Conservation (phyloP, 2,888 invertebrate genomes). For the Pheosia tremula region DNA sequence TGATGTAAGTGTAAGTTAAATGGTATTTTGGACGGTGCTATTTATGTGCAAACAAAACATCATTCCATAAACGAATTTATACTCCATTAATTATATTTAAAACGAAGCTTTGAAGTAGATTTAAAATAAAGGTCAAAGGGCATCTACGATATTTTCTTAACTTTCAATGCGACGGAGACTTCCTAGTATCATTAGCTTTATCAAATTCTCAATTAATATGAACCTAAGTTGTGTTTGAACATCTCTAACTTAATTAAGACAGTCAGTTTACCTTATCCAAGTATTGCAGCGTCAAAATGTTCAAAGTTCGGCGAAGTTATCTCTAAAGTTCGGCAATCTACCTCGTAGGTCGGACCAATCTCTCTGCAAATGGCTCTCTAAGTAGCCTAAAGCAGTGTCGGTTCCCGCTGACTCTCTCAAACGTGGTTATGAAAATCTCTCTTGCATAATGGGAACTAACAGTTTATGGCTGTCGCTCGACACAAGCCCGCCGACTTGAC, state of each 20-base stretch:
- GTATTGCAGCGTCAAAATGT: constrained; percentile 80
- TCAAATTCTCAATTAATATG: constrained; percentile 53
- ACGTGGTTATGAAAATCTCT: constrained; percentile 70
- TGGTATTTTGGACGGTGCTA: too few relatives aligned
- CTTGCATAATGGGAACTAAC: constrained; percentile 61
- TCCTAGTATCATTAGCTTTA: constrained; percentile 42
- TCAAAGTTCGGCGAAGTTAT: constrained; percentile 80
- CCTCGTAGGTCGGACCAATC: constrained; percentile 77
- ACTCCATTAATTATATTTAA: background rate
- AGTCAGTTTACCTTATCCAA: constrained; percentile 79
- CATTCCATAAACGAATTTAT: background rate
- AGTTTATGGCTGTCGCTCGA: constrained; percentile 36
- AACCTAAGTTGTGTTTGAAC: constrained; percentile 59
- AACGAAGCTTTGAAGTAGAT: background rate
- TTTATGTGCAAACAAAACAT: background rate
- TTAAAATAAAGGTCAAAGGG: background rate
- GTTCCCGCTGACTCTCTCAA: constrained; percentile 55
- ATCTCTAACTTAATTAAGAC: constrained; percentile 76
- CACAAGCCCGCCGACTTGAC: constrained; percentile 39
- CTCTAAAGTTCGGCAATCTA: constrained; percentile 79
- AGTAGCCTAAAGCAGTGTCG: constrained; percentile 73
- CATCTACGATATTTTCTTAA: background rate
- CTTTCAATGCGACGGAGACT: constrained; percentile 9
- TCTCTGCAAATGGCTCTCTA: constrained; percentile 76
- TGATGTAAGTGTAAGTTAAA: too few relatives aligned